A percentile compares a stretch with the other conserved stretches of the same genome.
Evolutionary conservation across 2,113 vertebrate genomes (phyloP).

Genomic region (Myocastor coypus): DNA sequence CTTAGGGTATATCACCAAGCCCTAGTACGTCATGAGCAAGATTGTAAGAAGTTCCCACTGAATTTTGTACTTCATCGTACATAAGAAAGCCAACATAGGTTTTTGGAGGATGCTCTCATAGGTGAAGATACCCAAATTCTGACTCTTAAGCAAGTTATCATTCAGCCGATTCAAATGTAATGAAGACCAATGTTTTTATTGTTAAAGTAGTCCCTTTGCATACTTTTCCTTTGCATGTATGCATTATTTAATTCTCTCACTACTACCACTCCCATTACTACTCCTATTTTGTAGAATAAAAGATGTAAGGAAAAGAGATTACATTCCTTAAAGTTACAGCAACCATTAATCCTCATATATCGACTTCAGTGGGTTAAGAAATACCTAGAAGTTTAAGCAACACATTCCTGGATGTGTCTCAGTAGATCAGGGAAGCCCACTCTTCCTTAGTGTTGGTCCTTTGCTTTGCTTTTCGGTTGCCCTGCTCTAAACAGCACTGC

Average conservation of each 20-base stretch:
- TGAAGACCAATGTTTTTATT: background rate
- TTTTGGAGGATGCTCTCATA: background rate
- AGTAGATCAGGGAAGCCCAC: too few species aligned
- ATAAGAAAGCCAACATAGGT: background rate
- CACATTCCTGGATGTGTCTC: background rate
- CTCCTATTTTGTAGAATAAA: background rate
- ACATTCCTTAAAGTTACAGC: background rate
- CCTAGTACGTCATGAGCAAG: background rate
- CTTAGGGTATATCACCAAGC: background rate
- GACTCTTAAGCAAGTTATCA: background rate
- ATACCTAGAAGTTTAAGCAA: background rate
- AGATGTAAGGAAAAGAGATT: background rate
- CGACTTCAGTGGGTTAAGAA: background rate
- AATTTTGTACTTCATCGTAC: background rate
- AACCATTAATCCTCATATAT: background rate
- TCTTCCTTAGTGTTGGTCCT: background rate
- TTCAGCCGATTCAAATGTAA: conserved; percentile 23
- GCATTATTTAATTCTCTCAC: background rate
- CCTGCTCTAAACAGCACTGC: background rate
- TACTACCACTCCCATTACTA: background rate
- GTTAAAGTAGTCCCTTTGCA: background rate
- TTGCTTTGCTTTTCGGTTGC: background rate
- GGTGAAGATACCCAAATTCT: background rate
- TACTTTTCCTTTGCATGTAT: background rate
- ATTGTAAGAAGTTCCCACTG: background rate